Base-by-base conservation (phyloP, 1,140 invertebrate species). In the Ephestia elutella region DNA sequence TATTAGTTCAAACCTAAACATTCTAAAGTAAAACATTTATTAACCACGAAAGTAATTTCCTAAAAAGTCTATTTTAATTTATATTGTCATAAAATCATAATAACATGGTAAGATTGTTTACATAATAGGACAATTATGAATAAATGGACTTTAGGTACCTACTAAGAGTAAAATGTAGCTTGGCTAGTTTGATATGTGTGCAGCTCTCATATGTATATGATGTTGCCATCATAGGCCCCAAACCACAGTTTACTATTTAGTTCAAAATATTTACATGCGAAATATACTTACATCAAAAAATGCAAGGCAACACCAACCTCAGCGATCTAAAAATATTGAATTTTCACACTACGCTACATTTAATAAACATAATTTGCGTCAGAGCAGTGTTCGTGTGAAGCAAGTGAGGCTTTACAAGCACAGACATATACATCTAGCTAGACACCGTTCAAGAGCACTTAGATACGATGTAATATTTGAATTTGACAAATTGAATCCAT, bases 271-370 rank as follows among this genome's bases (percentile, higher is more conserved):
- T 21, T 53, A 48, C 56, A 57, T 51, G 25, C 28, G 38, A 54
- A 63, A 65, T 66, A 38, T 48, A 56, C 15, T 38, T 19, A 38
- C 13, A 48, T 56, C 18, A 44, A 20, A 2, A 53, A 32, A 32
- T 32, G 30, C 4, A 32, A 32, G 38, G 13, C 38, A 44, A 44
- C 38, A 7, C n/a, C 13, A 44, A 15, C 21, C 44, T 44, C 38
- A 15, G 13, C 38, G 13, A 44, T 44, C 25, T 54, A 30, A 2
- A 17, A 54, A 54, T 54, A 30, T 32, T 32, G 28, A 25, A 7
- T 30, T 25, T 32, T 25, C 21, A 54, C 51, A 54, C 51, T 44
- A 44, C 38, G 38, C 38, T 44, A 44, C 38, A 44, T 44, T 15
- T 15, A 15, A 44, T 5, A 44, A 5, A 15, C 2, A 15, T 17